Base-by-base conservation (phyloP, 37 sponge, comb jelly and placozoan species). In the Beroe ovata region DNA sequence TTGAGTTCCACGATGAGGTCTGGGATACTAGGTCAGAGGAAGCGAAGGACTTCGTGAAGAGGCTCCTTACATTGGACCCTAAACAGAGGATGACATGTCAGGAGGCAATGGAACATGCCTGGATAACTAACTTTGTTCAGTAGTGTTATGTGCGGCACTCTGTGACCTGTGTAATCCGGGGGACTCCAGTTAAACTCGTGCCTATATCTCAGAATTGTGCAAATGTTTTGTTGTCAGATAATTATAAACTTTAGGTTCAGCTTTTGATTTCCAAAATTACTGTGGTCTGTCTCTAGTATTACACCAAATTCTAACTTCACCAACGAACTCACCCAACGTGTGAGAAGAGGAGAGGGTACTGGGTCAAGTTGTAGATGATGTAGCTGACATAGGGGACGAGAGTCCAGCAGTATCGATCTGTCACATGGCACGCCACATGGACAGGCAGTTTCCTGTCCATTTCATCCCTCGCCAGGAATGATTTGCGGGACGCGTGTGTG, bases 1-100 rank as follows among this genome's bases (percentile, higher is more conserved):
- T 94, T 60, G 92, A 94, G 54, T 96, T 94, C 93, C 95, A 96
- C 30, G 94, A 95, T 64, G 94, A 95, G 28, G 20, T 93, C 25
- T 96, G 95, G 62, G 92, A 89, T 58, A 40, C 18, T 0, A 93
- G 93, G 19, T 93, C 95, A 1, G 64, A 89, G 29, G 90, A 92
- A 0, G 93, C 93, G 19, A 96, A 93, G 64, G 95, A 96, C 14
- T 96, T 96, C 89, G 93, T 96, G 37, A 88, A 90, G 34, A 91
- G 91, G 22, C 91, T 96, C 21, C 93, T 96, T 0, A 60, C 90
- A 32, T 60, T 60, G 22, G 58, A 42, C 25, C 93, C 96, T 64
- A 90, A 81, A 94, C 25, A 66, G 36, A 25, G 69, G 16, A 66
- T 66, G 69, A 33, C 69, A 32, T 26, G 69, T 30, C 36, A 66